These are phyloP conservation scores for Bombyx mandarina DNA, from an alignment of 1,140 invertebrate genomes.

Conservation along the genomic window DNA sequence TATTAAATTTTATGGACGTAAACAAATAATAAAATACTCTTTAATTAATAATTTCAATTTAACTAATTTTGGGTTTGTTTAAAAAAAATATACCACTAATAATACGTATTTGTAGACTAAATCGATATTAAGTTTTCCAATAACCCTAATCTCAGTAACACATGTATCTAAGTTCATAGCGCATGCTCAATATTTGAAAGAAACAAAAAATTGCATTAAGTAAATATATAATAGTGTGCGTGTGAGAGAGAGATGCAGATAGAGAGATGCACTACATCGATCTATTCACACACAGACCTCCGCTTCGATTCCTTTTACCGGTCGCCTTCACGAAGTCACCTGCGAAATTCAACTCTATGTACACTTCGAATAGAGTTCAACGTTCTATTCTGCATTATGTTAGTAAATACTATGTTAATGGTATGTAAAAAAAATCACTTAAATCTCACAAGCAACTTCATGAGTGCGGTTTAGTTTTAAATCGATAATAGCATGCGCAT, in stretches of 20 bases:
- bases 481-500: constrained; percentile 32
- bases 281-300: constrained; percentile 66
- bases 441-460: constrained; percentile 57
- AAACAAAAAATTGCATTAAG: constrained; percentile 7
- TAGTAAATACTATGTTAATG: constrained; percentile 44
- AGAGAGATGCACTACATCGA: constrained; percentile 65
- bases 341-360: constrained; percentile 56
- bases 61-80: background rate
- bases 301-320: constrained; percentile 44
- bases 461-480: constrained; percentile 45
- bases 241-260: constrained; percentile 60
- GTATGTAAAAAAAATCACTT: constrained; percentile 17
- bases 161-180: background rate
- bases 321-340: constrained; percentile 66
- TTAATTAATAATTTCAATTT: background rate
- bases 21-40: background rate
- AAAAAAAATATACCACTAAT: background rate
- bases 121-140: constrained; percentile 3
- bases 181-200: constrained; percentile 4
- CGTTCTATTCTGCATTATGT: constrained; percentile 22
- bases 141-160: constrained; percentile 6
- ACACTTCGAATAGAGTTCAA: constrained; percentile 24
- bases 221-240: constrained; percentile 37
- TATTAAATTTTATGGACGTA: background rate
- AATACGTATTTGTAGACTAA: no score